Evolutionary conservation across 2,888 invertebrate species (phyloP).

Genomic region (Rhogogaster chlorosoma): DNA sequence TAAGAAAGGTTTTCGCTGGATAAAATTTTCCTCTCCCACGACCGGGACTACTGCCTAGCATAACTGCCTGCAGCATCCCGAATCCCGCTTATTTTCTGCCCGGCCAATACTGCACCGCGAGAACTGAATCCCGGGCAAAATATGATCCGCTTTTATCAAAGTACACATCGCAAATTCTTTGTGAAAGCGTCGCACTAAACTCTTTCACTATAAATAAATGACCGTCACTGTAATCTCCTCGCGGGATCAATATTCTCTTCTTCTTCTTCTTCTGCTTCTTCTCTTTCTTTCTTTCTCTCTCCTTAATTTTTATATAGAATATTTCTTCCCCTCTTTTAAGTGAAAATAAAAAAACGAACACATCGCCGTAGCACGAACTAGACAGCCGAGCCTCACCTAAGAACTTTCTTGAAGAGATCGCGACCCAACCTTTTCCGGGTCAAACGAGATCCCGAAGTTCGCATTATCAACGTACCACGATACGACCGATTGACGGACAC

Average conservation of each 20-base stretch:
- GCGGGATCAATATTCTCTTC: background rate
- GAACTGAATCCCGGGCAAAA: constrained; percentile 22
- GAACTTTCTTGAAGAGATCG: constrained; percentile 65
- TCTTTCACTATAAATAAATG: background rate
- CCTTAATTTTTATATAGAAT: background rate
- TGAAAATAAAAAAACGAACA: background rate
- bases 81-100: constrained; percentile 38
- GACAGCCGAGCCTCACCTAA: constrained; percentile 63
- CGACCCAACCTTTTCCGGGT: constrained; percentile 62
- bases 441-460: constrained; percentile 56
- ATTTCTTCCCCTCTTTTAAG: background rate
- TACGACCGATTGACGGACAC: constrained; percentile 35
- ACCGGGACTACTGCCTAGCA: constrained; percentile 71
- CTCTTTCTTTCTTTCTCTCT: background rate
- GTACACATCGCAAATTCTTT: background rate
- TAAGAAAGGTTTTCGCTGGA: constrained; percentile 61
- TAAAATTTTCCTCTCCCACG: constrained; percentile 71
- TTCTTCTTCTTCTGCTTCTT: background rate
- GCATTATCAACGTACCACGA: constrained; percentile 57
- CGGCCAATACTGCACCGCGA: constrained; percentile 9
- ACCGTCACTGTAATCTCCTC: background rate
- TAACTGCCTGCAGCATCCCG: constrained; percentile 72
- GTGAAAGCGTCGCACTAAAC: constrained; percentile 1
- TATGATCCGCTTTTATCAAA: background rate
- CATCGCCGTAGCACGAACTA: background rate